Base-by-base conservation (phyloP, 2,888 invertebrate genomes). In the Aethes cnicana region DNA sequence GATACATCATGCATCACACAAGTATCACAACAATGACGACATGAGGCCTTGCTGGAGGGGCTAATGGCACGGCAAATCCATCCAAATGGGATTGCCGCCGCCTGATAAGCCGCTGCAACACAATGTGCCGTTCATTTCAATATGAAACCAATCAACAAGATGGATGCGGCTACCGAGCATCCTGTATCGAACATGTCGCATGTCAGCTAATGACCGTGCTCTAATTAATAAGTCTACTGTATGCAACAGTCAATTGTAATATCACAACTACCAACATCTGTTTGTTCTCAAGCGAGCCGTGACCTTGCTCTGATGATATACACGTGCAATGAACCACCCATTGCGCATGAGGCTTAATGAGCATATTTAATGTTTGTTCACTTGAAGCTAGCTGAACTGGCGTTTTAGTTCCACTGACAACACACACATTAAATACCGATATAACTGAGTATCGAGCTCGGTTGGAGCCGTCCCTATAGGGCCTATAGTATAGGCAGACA, bases 81-180 rank as follows among this genome's bases (percentile, higher is more conserved):
- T 59, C 65, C 62, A 69, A 70, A 74, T 74, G 60, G 69, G 64
- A 69, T 64, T 61, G 59, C 63, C 58, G 61, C 68, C 58, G 58
- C 61, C 64, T 70, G 69, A 72, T 72, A 72, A 70, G 62, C 66
- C 56, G 47, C 54, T 53, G 59, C 62, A 63, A 58, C 59, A 74
- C 76, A 77, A 72, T 68, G 64, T 68, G 60, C 63, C 59, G 71
- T 71, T 72, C 70, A 70, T 72, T 81, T 74, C 80, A 79, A 81
- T 81, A 75, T 77, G 74, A 74, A 79, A 71, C 77, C 83, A 84
- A 86, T 85, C 81, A 79, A 69, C 64, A 55, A 74, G 80, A 84
- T 80, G 77, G 72, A 80, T 67, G 69, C 62, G 55, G 55, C 67
- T 55, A 59, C 65, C 58, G 57, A 63, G 59, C 53, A 35, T 41